Evolutionary conservation across 2,113 vertebrate genomes (phyloP), one percentile per base, ranked within the genome.

Genomic region (Channa maculata): DNA sequence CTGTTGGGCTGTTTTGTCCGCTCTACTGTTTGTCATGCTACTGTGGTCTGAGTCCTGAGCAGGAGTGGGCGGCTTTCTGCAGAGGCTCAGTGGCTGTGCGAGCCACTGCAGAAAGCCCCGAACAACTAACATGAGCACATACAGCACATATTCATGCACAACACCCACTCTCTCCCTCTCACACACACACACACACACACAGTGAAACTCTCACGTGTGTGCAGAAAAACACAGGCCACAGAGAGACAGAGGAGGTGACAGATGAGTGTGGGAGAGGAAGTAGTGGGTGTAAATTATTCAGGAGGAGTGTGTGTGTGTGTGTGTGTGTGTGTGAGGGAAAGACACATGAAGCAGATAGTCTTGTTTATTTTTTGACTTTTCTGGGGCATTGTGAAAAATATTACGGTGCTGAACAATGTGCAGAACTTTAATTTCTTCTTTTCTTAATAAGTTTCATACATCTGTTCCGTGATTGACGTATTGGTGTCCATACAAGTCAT

Each of bases 211-310:
- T n/a, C 12, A 52, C 43, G 12, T 34, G 37, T 61, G 34, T 46
- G 15, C 10, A 24, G 24, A 24, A 24, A 24, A 24, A 66, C 59
- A 49, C n/a, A 45, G 33, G 66, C 61, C 49, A 5, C 38, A 46
- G 53, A 63, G 34, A 48, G 4, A 3, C 60, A 49, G 78, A 67
- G 63, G 55, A 82, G 74, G 77, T 71, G 75, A 79, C 85, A 73
- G 80, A 80, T 82, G 55, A 58, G 48, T 55, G 46, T 33, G 63
- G 66, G 69, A 66, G 58, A 79, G 72, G 57, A 77, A 77, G 77
- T 33, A 24, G 78, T 68, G 66, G 45, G 60, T 53, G 53, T 82
- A 10, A 87, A 87, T 87, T 77, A 87, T 86, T 83, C 65, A 86
- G 65, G 64, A 72, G 12, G 37, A 12, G 54, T 66, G 36, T 62